A percentile compares a stretch with the other conserved stretches of the same genome.
phyloP scores from a whole-genome alignment of 2,797 vertebrate genomes.

The Halcyon badia region DNA sequence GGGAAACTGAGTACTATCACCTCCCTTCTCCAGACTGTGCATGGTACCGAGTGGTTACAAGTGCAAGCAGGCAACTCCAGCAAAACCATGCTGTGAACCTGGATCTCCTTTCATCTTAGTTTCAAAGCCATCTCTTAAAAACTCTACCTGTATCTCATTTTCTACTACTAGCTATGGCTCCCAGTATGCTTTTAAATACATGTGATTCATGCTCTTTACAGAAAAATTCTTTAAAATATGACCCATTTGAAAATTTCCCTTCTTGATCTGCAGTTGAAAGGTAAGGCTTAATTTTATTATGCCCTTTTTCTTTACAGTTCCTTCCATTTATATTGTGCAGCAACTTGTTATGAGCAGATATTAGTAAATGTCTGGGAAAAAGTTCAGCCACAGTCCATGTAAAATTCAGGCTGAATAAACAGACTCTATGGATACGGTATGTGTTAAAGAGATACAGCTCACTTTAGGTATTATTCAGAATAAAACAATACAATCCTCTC shows the following conservation, averaged over 20 bases:
- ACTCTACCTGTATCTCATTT: background rate
- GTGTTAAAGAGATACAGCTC: constrained; percentile 8
- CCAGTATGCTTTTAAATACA: background rate
- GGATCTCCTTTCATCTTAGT: background rate
- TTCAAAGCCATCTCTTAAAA: background rate
- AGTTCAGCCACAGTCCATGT: constrained; percentile 20
- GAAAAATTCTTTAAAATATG: background rate
- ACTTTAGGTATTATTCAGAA: background rate
- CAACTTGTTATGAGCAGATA: constrained; percentile 37
- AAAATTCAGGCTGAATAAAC: constrained; percentile 54
- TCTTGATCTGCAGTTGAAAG: constrained; percentile 12
- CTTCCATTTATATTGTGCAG: constrained; percentile 29
- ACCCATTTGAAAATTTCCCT: background rate
- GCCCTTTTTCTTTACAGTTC: background rate
- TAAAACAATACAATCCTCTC: background rate
- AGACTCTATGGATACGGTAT: background rate
- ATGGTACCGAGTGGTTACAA: background rate
- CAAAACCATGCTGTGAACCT: background rate
- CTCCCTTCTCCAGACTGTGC: background rate
- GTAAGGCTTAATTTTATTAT: constrained; percentile 7
- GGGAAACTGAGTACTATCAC: background rate
- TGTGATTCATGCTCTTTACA: background rate
- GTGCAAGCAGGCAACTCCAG: background rate
- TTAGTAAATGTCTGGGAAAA: constrained; percentile 26
- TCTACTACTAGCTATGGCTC: background rate